A percentile compares a stretch with the other conserved stretches of the same genome.
These are phyloP conservation scores for Barnardius zonarius DNA, from an alignment of 2,113 vertebrate species.

Conservation along the genomic window DNA sequence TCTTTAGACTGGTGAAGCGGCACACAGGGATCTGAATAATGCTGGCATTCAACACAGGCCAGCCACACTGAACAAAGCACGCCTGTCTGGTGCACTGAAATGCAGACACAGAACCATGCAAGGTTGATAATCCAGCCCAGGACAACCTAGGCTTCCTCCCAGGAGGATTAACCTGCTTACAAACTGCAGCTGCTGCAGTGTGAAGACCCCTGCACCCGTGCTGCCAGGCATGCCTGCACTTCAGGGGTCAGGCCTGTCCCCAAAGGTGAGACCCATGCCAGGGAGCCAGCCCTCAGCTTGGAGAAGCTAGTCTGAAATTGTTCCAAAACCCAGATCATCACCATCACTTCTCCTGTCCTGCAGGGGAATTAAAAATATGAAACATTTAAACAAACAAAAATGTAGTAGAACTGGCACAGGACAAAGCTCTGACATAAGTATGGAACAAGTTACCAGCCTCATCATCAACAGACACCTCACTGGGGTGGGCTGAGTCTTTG, in stretches of 20 bases:
- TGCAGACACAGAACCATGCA: fast-evolving
- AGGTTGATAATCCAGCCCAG: fast-evolving
- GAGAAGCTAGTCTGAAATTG: too few relatives aligned
- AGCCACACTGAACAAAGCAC: fast-evolving
- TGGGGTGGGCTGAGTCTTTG: neutral
- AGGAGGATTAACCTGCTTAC: neutral
- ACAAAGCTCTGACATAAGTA: neutral
- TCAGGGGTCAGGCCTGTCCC: fast-evolving
- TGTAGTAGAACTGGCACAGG: neutral
- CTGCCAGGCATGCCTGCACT: neutral
- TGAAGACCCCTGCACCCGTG: fast-evolving
- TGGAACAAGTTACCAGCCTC: too few relatives aligned
- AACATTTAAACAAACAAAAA: neutral
- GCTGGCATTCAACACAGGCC: fast-evolving
- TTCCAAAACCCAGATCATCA: neutral
- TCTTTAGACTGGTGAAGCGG: fast-evolving
- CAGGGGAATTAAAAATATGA: neutral
- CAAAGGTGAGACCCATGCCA: fast-evolving
- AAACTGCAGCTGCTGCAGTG: fast-evolving
- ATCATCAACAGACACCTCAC: neutral
- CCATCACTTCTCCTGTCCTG: neutral
- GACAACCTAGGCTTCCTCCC: neutral
- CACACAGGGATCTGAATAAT: fast-evolving
- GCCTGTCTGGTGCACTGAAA: fast-evolving
- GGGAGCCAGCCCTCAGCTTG: neutral